Evolutionary conservation across 2,113 vertebrate genomes (phyloP).

Genomic region (Dunckerocampus dactyliophorus): DNA sequence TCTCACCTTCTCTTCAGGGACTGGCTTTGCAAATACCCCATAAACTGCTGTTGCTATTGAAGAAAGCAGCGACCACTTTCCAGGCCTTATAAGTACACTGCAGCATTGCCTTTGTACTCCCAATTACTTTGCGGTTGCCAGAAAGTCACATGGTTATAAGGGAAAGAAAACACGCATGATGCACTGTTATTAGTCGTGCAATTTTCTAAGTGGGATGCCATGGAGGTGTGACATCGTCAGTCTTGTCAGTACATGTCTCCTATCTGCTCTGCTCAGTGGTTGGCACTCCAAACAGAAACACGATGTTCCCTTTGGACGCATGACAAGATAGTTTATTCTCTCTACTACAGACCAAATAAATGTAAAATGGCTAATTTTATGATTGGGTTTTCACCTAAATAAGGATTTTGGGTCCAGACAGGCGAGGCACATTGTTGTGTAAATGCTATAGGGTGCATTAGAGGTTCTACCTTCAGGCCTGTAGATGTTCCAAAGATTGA

Average conservation of each 20-base stretch:
- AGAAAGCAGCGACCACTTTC: constrained; percentile 55
- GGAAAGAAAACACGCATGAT: neutral
- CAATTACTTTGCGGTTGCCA: constrained; percentile 2
- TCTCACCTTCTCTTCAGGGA: constrained; percentile 20
- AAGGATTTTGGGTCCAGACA: constrained; percentile 5
- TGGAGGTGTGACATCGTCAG: constrained; percentile 22
- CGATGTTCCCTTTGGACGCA: constrained; percentile 40
- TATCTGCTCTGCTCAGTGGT: constrained; percentile 27
- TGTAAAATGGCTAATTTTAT: constrained; percentile 22
- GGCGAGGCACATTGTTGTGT: neutral
- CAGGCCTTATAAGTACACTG: constrained; percentile 71
- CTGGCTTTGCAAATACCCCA: constrained; percentile 40
- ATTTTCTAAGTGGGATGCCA: constrained; percentile 3
- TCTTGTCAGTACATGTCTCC: constrained; percentile 62
- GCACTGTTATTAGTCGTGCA: neutral
- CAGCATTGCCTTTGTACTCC: constrained; percentile 39
- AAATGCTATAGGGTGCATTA: constrained; percentile 17
- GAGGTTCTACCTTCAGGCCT: constrained; percentile 4
- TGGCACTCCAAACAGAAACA: constrained; percentile 40
- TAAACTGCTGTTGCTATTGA: constrained; percentile 47
- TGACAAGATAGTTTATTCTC: constrained; percentile 33
- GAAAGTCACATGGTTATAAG: constrained; percentile 3
- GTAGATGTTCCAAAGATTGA: neutral
- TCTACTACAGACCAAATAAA: constrained; percentile 24
- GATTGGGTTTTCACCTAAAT: neutral